These are phyloP conservation scores for Lasioglossum figueresi DNA, from an alignment of 2,888 invertebrate genomes.

Conservation along the genomic window DNA sequence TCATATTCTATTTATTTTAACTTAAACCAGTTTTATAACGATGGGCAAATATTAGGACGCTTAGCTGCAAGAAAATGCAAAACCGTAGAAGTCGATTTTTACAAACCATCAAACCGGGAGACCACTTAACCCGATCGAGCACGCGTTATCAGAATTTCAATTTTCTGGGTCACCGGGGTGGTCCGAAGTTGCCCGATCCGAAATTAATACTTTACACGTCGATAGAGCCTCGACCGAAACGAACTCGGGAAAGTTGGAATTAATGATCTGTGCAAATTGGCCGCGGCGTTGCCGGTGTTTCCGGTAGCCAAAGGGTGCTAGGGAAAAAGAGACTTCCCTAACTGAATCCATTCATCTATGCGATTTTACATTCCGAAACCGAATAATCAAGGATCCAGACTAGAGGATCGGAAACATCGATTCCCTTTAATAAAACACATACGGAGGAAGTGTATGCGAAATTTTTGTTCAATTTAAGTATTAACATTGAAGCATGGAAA, in stretches of 20 bases:
- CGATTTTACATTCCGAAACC: neutral
- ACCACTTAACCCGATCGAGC: neutral
- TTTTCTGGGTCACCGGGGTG: conserved; percentile 19
- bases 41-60: neutral
- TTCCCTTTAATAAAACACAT: neutral
- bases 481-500: neutral
- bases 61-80: neutral
- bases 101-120: neutral
- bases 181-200: conserved; percentile 2
- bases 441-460: neutral
- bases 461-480: neutral
- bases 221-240: conserved; percentile 25
- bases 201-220: conserved; percentile 32
- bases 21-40: too few relatives aligned
- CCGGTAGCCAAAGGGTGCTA: neutral
- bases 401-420: neutral
- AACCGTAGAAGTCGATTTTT: neutral
- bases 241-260: conserved; percentile 32
- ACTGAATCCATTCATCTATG: neutral
- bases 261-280: conserved; percentile 37
- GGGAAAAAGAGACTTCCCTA: neutral
- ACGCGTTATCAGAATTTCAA: conserved; percentile 24
- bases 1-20: too few relatives aligned
- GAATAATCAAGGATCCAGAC: neutral
- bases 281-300: neutral